A percentile compares a stretch with the other conserved stretches of the same genome.
Conservation (phyloP, 2,113 vertebrate genomes). For the Australoheros scitulus region DNA sequence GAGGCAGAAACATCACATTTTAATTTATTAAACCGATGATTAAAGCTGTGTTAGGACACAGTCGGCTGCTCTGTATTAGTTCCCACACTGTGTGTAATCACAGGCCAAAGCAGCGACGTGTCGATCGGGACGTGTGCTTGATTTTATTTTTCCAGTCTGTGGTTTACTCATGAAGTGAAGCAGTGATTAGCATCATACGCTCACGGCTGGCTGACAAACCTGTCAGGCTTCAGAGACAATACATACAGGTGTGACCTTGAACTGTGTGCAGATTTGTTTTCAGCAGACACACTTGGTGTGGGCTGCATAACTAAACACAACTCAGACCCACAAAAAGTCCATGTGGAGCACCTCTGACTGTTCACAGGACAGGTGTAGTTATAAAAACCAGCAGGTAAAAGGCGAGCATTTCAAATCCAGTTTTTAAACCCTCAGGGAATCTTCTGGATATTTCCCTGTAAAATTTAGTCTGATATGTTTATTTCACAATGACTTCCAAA, state of each 20-base stretch:
- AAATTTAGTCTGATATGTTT: no score
- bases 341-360: neutral
- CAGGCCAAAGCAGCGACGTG: neutral
- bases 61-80: no score
- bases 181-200: neutral
- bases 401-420: no score
- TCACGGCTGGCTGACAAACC: conserved; percentile 13
- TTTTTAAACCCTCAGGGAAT: no score
- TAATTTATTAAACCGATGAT: conserved; percentile 37
- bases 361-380: neutral
- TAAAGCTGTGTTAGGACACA: conserved; percentile 38
- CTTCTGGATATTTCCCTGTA: no score
- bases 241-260: conserved; percentile 40
- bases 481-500: no score
- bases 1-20: conserved; percentile 12
- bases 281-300: neutral
- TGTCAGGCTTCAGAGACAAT: neutral
- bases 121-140: neutral
- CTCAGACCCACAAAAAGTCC: neutral
- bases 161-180: neutral
- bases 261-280: neutral
- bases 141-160: neutral
- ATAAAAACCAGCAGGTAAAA: neutral
- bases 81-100: no score
- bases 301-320: neutral